These are phyloP conservation scores for Clarias fuscus DNA, from an alignment of 2,797 vertebrate genomes.

Conservation along the genomic window DNA sequence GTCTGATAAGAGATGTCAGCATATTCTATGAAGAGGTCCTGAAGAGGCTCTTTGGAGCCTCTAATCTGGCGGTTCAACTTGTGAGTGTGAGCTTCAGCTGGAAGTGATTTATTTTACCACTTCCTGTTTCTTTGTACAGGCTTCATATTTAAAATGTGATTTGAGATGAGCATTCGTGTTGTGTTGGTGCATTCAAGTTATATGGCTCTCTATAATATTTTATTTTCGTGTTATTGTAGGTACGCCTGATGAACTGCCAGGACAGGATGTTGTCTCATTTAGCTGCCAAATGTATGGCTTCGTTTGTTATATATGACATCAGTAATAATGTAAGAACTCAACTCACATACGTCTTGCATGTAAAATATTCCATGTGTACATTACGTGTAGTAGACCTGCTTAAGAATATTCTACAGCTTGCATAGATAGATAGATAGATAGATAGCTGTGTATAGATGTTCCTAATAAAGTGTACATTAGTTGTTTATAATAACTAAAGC, in stretches of 20 bases:
- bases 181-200: background rate
- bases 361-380: background rate
- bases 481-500: background rate
- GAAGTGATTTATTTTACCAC: background rate
- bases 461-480: background rate
- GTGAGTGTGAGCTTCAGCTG: slow-evolving; percentile 59
- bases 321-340: slow-evolving; percentile 66
- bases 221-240: slow-evolving; percentile 65
- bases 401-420: background rate
- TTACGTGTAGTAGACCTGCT: background rate
- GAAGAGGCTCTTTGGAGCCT: slow-evolving; percentile 54
- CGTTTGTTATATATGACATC: slow-evolving; percentile 74
- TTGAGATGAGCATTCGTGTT: background rate
- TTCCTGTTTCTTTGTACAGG: background rate
- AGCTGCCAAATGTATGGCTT: slow-evolving; percentile 77
- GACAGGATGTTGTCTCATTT: slow-evolving; percentile 82
- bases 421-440: background rate
- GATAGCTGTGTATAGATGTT: background rate
- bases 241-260: slow-evolving; percentile 63
- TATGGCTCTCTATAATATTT: background rate
- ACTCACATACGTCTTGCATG: background rate
- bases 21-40: slow-evolving; percentile 46
- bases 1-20: slow-evolving; percentile 37
- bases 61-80: slow-evolving; percentile 64
- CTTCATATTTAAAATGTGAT: slow-evolving; percentile 3